Evolutionary conservation across 2,113 vertebrate species (phyloP).

Genomic region (Crotalus tigris): DNA sequence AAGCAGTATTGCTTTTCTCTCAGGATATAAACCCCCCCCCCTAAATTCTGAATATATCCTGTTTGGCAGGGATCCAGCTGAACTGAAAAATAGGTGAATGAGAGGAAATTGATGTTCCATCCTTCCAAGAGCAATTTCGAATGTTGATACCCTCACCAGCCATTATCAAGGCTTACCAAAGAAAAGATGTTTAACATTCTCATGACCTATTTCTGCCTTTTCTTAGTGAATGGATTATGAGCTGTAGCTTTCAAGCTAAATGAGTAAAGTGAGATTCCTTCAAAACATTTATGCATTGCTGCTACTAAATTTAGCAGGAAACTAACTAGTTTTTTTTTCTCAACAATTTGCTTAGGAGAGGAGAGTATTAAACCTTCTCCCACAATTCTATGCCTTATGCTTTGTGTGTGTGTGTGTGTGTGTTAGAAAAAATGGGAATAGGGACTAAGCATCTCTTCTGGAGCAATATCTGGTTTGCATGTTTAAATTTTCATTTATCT

Average conservation of each 20-base stretch:
- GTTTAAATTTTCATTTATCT: background rate
- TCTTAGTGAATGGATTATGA: background rate
- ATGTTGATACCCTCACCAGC: background rate
- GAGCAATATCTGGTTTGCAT: background rate
- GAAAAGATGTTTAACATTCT: background rate
- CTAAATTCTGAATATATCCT: background rate
- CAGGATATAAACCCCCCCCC: background rate
- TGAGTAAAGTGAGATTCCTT: background rate
- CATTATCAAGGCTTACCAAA: background rate
- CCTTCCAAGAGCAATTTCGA: background rate
- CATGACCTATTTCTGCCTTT: background rate
- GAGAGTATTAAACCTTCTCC: background rate
- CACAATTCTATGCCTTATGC: background rate
- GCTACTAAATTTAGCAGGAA: background rate
- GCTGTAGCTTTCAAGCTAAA: background rate
- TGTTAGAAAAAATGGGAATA: background rate
- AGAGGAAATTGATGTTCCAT: slow-evolving; percentile 8
- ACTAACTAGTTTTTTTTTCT: background rate
- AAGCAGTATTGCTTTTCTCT: slow-evolving; percentile 38
- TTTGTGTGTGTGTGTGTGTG: background rate
- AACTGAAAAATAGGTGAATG: background rate
- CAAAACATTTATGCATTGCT: background rate
- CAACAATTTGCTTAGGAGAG: background rate
- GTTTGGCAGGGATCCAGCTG: slow-evolving; percentile 19
- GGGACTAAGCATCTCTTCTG: background rate